Base-by-base conservation (phyloP, 2,888 invertebrate genomes). In the Artemia sinica region DNA sequence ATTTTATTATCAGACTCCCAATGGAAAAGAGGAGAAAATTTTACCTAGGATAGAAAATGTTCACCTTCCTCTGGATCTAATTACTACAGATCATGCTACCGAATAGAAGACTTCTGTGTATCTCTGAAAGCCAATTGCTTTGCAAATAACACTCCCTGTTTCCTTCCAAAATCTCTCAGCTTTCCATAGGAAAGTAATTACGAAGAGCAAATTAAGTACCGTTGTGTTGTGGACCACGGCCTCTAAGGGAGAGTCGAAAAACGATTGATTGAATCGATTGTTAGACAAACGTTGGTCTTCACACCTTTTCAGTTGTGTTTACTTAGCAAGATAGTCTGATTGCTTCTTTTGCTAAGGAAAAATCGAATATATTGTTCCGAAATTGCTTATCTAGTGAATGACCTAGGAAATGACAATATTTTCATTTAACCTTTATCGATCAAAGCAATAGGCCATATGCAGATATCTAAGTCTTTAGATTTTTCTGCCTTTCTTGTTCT, bases 71-170 rank as follows among this genome's bases (percentile, higher is more conserved):
- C 28, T n/a, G 63, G 28, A 58, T 58, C 63, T 58, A 58, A 58
- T 58, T 58, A 58, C 28, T 58, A n/a, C 63, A n/a, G 63, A 58
- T 58, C 63, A 58, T 58, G 63, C 63, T 58, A 58, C 12, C 63
- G 63, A 58, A 58, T 18, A 58, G 63, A 28, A 58, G 63, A 58
- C 63, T 28, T 58, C 63, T 58, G 63, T 58, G 28, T 58, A 18
- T 58, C 63, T 28, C 63, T 28, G 12, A 58, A 58, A 58, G 63
- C 14, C 63, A 58, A 58, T 58, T 58, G 63, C 63, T 58, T 58
- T 28, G 63, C 63, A 58, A 58, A 58, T 58, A 58, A 58, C 63
- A 58, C 63, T 58, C 63, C 12, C 63, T 58, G 12, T 28, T 58
- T 58, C 63, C 63, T 58, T 18, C 63, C 28, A 41, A 28, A 11